phyloP scores from a whole-genome alignment of 2,113 vertebrate genomes.

The Silurus meridionalis region DNA sequence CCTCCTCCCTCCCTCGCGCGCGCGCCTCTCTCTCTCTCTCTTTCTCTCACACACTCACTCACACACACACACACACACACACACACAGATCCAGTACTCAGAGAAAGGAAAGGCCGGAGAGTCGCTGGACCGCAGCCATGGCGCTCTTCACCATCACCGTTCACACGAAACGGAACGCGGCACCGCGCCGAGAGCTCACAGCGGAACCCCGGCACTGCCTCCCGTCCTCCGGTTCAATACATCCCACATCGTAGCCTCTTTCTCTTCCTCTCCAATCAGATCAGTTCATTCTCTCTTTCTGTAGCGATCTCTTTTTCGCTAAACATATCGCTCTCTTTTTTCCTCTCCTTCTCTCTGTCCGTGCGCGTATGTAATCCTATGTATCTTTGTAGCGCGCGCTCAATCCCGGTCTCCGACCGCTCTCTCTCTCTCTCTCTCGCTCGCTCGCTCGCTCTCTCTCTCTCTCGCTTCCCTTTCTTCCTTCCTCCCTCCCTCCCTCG shows the following conservation, averaged over 20 bases:
- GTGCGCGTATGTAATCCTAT: not conserved
- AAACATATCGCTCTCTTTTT: not conserved
- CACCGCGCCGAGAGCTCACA: constrained; percentile 46
- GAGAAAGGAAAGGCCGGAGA: constrained; percentile 72
- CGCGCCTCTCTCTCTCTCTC: no score
- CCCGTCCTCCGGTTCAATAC: constrained; percentile 55
- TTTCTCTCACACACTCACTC: no score
- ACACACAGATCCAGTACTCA: constrained; percentile 64
- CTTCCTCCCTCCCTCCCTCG: constrained; percentile 24
- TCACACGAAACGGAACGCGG: constrained; percentile 62
- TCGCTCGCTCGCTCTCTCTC: constrained; percentile 36
- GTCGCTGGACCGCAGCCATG: constrained; percentile 78
- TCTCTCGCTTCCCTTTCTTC: constrained; percentile 20
- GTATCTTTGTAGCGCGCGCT: constrained; percentile 43
- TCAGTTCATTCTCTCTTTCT: not conserved
- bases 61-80: constrained; percentile 66
- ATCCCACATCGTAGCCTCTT: constrained; percentile 59
- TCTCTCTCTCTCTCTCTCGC: constrained; percentile 24
- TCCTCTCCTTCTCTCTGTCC: constrained; percentile 25
- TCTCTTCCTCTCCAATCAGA: constrained; percentile 11
- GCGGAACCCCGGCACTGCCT: constrained; percentile 42
- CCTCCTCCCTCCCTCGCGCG: no score
- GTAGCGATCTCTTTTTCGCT: no score
- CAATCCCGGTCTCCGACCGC: not conserved
- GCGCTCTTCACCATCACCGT: constrained; percentile 64